Conservation (phyloP, 2,113 vertebrate genomes). For the Aphyosemion australe region DNA sequence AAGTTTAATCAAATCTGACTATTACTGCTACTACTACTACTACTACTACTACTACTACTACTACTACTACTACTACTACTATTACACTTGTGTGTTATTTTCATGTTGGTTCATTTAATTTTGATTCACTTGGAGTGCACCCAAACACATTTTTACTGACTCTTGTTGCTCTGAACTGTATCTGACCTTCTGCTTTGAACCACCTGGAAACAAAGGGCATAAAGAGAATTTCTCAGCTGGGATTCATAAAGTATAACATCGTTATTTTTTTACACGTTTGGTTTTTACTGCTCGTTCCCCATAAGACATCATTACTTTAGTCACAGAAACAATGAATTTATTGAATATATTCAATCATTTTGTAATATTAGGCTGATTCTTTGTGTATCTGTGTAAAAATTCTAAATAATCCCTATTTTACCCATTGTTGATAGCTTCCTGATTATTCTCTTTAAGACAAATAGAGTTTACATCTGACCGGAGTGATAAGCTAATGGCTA, state of each 20-base stretch:
- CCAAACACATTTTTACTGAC: not conserved
- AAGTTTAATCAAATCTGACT: too few relatives aligned
- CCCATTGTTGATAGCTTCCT: too few relatives aligned
- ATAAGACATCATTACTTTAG: constrained; percentile 3
- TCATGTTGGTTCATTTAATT: not conserved
- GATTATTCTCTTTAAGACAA: too few relatives aligned
- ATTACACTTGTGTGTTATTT: not conserved
- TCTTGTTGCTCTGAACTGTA: constrained; percentile 47
- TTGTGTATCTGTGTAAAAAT: too few relatives aligned
- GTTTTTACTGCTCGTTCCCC: constrained; percentile 19
- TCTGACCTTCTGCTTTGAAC: constrained; percentile 48
- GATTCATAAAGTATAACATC: constrained; percentile 46
- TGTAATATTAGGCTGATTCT: too few relatives aligned
- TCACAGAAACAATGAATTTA: not conserved
- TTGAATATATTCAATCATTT: too few relatives aligned
- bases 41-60: too few relatives aligned
- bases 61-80: too few relatives aligned
- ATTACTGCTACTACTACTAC: too few relatives aligned
- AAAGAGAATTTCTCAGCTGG: constrained; percentile 47
- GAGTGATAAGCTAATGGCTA: too few relatives aligned
- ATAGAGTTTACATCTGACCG: too few relatives aligned
- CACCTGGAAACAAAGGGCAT: constrained; percentile 46
- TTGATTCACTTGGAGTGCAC: not conserved
- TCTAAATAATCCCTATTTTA: too few relatives aligned
- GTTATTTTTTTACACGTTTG: constrained; percentile 37